These are phyloP conservation scores for Drosophila obscura DNA, from an alignment of 1,140 invertebrate genomes.

Conservation along the genomic window DNA sequence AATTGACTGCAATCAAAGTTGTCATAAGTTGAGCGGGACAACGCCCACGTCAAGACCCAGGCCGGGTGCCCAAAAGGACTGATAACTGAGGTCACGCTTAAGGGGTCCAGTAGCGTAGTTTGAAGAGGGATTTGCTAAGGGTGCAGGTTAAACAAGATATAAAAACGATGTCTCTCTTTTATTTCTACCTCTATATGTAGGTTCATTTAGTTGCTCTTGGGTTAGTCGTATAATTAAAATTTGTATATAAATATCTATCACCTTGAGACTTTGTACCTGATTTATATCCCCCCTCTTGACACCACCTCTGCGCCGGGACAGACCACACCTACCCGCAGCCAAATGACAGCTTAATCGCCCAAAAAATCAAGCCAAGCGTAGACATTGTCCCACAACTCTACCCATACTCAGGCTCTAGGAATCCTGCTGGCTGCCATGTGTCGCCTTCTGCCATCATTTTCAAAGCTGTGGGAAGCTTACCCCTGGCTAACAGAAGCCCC, in stretches of 20 bases:
- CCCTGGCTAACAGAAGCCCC: neutral
- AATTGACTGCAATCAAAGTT: slow-evolving; percentile 80
- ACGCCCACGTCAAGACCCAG: slow-evolving; percentile 41
- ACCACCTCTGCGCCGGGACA: neutral
- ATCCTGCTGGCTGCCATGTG: slow-evolving; percentile 64
- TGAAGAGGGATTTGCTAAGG: neutral
- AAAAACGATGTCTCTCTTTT: neutral
- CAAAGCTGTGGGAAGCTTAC: slow-evolving; percentile 37
- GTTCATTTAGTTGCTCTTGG: no score
- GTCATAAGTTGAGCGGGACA: slow-evolving; percentile 73
- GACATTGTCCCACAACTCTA: slow-evolving; percentile 58
- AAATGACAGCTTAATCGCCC: slow-evolving; percentile 78
- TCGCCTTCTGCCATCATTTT: slow-evolving; percentile 58
- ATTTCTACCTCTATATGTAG: no score
- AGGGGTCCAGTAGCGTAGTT: neutral
- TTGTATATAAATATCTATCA: neutral
- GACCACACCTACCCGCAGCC: slow-evolving; percentile 50
- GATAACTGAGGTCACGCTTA: slow-evolving; percentile 65
- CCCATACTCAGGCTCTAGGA: slow-evolving; percentile 18
- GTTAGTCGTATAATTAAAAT: no score
- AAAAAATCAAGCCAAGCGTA: slow-evolving; percentile 66
- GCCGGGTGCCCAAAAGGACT: slow-evolving; percentile 23
- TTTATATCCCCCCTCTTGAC: neutral
- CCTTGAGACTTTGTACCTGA: neutral
- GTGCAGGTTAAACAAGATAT: neutral